Base-by-base conservation (phyloP, 30 jellyfish, hydroid and myxozoan genomes). In the Aurelia aurita region DNA sequence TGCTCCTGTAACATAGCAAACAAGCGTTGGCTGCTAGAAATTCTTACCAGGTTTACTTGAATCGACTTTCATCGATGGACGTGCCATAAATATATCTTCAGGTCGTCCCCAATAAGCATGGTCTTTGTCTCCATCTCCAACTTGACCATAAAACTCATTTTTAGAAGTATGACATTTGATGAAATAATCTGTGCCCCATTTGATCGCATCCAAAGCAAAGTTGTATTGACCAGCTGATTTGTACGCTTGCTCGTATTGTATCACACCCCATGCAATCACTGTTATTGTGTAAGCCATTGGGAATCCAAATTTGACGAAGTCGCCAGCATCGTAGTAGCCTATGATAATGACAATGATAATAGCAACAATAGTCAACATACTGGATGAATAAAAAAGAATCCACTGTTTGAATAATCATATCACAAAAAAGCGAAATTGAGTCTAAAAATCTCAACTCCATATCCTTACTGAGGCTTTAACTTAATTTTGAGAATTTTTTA, bases 261-360 rank as follows among this genome's bases (percentile, higher is more conserved):
- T 51, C 85, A 80, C 59, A 20, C 97, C 97, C 97, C 97, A 89
- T 13, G 97, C 91, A 16, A 89, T 74, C 57, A 82, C 75, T 3
- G 97, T 89, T 0, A 74, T 71, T 39, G 95, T 88, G 15, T 80
- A 72, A 21, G 97, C 97, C 77, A 75, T 87, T 39, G 97, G 97
- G 45, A 90, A 90, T 31, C 74, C 80, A 60, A 90, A 90, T 65
- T 90, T 90, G 61, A 90, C 97, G 23, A 51, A 69, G 63, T 90
- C 97, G 11, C 97, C 97, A 44, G 97, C 97, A 58, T 90, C 97
- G 70, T 74, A 90, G 68, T 90, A 90, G 9, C 97, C 97, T 5
- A 39, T 39, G 1, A 39, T 0, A 15, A 4, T 4, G 14, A 5
- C 0, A 5, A 39, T 0, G 51, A 4, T 4, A 9, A 5, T 3